phyloP scores from a whole-genome alignment of 2,888 invertebrate genomes.

The Epistrophella euchroma region DNA sequence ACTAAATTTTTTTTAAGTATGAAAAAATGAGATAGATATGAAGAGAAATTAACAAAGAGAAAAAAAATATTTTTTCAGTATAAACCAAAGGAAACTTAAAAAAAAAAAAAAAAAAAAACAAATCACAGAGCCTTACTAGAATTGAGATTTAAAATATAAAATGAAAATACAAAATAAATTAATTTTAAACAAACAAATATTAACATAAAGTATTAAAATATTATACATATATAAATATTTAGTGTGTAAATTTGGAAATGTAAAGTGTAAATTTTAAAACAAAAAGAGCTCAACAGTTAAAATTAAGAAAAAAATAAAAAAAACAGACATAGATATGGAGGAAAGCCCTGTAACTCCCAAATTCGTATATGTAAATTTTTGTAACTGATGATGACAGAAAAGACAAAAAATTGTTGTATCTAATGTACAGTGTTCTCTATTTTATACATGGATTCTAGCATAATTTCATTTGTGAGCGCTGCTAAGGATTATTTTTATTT shows the following conservation, averaged over 20 bases:
- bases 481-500: conserved; percentile 11
- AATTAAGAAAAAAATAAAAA: conserved; percentile 4
- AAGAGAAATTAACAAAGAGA: conserved; percentile 4
- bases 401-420: conserved; percentile 44
- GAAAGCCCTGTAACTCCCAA: conserved; percentile 8
- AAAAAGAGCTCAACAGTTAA: conserved; percentile 60
- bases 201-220: conserved; percentile 41
- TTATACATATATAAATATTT: conserved; percentile 55
- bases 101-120: conserved; percentile 63
- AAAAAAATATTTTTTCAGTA: conserved; percentile 63
- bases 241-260: conserved; percentile 61
- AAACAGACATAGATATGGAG: conserved; percentile 2
- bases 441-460: conserved; percentile 52
- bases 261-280: conserved; percentile 63
- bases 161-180: conserved; percentile 18
- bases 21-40: conserved; percentile 6
- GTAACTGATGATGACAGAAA: conserved; percentile 31
- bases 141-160: conserved; percentile 59
- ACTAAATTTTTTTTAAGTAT: conserved; percentile 21
- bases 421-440: conserved; percentile 72
- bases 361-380: conserved; percentile 48
- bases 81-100: conserved; percentile 39
- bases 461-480: conserved; percentile 40
- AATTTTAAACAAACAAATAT: conserved; percentile 39
- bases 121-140: conserved; percentile 77